Base-by-base conservation (phyloP, 1,140 invertebrate genomes). In the Lucilia sericata region DNA sequence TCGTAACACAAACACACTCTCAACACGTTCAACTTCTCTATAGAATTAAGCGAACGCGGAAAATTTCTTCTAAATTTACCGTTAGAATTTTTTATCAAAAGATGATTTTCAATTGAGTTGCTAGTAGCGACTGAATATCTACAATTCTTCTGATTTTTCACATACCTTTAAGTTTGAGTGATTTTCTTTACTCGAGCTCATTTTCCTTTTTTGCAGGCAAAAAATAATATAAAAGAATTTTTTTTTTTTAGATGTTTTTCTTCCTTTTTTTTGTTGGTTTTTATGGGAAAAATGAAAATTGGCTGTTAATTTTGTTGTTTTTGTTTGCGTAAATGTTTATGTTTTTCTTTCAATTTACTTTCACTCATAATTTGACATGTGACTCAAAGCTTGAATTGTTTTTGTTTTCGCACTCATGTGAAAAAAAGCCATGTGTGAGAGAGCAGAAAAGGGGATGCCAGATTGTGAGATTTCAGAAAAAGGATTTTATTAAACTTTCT, bases 31-130 rank as follows among this genome's bases (percentile, higher is more conserved):
- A 51, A 78, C 14, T 7, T 60, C 42, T 42, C 42, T 42, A 14
- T 60, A 60, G 55, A 14, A 60, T 4, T 5, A 70, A 3, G n/a
- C 65, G 19, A 12, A 70, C 65, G 65, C 65, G 65, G 19, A 70
- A 19, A 70, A 25, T 21, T 70, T 8, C n/a, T 70, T 70, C 1
- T 21, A 30, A 30, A 3, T 70, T 70, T 70, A 70, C 65, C 65
- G 65, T 70, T 70, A 70, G 9, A 42, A 42, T 42, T 19, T 70
- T 70, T 30, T 30, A 70, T n/a, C n/a, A 70, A 19, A 21, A 7
- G 34, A 78, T 47, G 75, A 78, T 42, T 78, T 78, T 78, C 19
- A 17, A 78, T 47, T 78, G 36, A 78, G 42, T 78, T 42, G 75
- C 75, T 10, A 47, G 0, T 13, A 78, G 75, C 75, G n/a, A 47